phyloP scores from a whole-genome alignment of 2,888 invertebrate genomes.

The Callyntrura guangdongensis region DNA sequence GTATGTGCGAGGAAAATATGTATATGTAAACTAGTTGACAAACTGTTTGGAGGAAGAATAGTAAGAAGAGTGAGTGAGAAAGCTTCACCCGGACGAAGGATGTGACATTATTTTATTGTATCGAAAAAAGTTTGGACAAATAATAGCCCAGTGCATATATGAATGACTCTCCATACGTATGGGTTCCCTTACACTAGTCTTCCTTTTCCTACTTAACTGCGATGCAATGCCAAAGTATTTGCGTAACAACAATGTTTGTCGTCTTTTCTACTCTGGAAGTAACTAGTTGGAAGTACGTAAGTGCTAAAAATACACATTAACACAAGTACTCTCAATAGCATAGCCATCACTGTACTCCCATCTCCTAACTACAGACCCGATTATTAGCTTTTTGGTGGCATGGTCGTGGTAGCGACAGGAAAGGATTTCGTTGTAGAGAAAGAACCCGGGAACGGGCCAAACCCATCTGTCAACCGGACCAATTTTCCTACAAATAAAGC shows the following conservation, averaged over 20 bases:
- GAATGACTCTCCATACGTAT: constrained; percentile 9
- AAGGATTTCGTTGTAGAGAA: constrained; percentile 52
- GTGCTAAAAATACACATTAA: constrained; percentile 64
- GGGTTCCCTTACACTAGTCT: neutral
- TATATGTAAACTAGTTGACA: constrained; percentile 9
- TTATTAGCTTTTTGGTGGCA: constrained; percentile 28
- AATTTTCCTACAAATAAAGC: constrained; percentile 34
- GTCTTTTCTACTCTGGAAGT: neutral
- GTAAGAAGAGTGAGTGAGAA: neutral
- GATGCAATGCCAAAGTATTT: constrained; percentile 23
- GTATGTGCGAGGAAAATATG: neutral
- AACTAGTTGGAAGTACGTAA: constrained; percentile 16
- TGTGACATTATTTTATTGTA: constrained; percentile 32
- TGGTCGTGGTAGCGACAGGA: neutral
- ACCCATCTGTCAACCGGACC: constrained; percentile 72
- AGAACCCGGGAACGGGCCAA: constrained; percentile 50
- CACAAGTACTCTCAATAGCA: constrained; percentile 19
- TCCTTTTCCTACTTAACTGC: constrained; percentile 7
- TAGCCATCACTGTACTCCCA: neutral
- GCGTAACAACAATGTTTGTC: constrained; percentile 7
- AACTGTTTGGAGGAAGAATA: neutral
- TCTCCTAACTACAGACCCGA: neutral
- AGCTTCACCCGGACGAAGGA: neutral
- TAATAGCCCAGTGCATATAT: constrained; percentile 43
- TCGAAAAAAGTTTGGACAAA: constrained; percentile 54